phyloP scores from a whole-genome alignment of 2,888 invertebrate species.

The Cetonia aurata region DNA sequence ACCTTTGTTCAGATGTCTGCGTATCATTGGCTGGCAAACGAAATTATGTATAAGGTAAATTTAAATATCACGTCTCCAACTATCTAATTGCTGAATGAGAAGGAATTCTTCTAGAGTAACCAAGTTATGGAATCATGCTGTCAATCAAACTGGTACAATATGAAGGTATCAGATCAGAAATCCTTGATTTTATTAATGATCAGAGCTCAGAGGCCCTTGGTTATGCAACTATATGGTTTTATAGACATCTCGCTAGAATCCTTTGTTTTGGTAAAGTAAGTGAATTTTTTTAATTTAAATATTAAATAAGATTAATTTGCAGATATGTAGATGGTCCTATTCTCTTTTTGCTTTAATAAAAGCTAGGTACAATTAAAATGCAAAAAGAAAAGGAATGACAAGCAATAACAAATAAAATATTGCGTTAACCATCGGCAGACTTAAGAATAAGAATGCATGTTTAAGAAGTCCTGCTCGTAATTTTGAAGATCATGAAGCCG shows the following conservation, averaged over 20 bases:
- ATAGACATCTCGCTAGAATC: conserved; percentile 40
- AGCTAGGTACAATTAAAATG: conserved; percentile 33
- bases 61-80: too few relatives aligned
- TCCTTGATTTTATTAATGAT: conserved; percentile 46
- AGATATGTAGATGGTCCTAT: conserved; percentile 46
- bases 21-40: conserved; percentile 48
- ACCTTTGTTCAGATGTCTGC: conserved; percentile 1
- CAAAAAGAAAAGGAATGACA: too few relatives aligned
- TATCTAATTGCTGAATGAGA: background rate
- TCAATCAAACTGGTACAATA: conserved; percentile 40
- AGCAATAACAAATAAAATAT: too few relatives aligned
- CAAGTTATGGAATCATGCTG: conserved; percentile 45
- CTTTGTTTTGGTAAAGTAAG: conserved; percentile 40
- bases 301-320: background rate
- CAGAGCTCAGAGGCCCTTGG: conserved; percentile 44
- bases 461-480: too few relatives aligned
- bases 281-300: background rate
- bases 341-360: conserved; percentile 42
- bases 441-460: too few relatives aligned
- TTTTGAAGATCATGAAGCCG: too few relatives aligned
- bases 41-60: conserved; percentile 45
- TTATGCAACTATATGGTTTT: conserved; percentile 41
- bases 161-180: conserved; percentile 15
- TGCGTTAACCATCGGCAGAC: too few relatives aligned
- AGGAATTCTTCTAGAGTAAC: conserved; percentile 33